Conservation (phyloP, 2,113 vertebrate species). For the Miniopterus natalensis region DNA sequence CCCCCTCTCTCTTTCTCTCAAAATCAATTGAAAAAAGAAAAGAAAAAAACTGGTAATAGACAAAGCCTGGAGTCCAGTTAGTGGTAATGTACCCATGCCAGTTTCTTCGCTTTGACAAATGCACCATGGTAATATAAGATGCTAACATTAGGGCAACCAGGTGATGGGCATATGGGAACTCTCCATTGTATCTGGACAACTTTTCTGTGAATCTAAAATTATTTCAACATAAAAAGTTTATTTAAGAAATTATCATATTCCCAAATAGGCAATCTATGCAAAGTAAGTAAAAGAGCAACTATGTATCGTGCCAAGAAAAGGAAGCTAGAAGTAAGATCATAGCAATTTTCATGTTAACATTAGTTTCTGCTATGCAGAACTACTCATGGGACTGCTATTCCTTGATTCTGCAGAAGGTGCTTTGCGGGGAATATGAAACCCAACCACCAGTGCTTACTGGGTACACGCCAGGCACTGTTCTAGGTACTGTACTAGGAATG, state of each 20-base stretch:
- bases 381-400: not conserved
- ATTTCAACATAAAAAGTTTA: slow-evolving; percentile 44
- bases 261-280: slow-evolving; percentile 34
- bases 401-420: slow-evolving; percentile 16
- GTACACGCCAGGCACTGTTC: not conserved
- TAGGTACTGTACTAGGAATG: not conserved
- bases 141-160: not conserved
- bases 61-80: not conserved
- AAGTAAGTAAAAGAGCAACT: not conserved
- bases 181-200: not conserved
- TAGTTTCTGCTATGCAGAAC: not conserved
- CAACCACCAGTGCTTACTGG: not conserved
- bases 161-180: not conserved
- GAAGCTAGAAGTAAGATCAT: not conserved
- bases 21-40: not conserved
- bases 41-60: not conserved
- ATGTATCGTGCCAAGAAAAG: not conserved
- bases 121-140: not conserved
- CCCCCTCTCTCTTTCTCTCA: not conserved
- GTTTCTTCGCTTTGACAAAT: slow-evolving; percentile 38
- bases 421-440: not conserved
- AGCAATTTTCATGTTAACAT: not conserved
- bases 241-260: slow-evolving; percentile 30
- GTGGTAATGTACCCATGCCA: not conserved
- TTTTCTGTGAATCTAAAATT: slow-evolving; percentile 55